These are phyloP conservation scores for Aspidapion aeneum DNA, from an alignment of 2,888 invertebrate species.

Conservation along the genomic window DNA sequence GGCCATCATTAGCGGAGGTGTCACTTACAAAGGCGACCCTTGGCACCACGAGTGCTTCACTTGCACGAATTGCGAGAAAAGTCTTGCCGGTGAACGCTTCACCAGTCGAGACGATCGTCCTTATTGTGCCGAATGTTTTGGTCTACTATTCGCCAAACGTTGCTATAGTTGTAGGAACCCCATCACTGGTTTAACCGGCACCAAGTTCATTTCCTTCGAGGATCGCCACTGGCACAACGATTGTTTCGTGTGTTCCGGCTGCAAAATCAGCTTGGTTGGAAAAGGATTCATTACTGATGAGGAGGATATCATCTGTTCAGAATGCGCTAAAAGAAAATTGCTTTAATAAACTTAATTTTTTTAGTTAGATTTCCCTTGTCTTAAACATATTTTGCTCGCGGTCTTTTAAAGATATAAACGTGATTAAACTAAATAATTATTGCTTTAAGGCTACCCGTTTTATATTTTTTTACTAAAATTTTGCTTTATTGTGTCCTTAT, in stretches of 20 bases:
- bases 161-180: conserved; percentile 97
- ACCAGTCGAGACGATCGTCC: conserved; percentile 98
- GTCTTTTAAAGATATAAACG: too few relatives aligned
- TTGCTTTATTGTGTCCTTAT: too few relatives aligned
- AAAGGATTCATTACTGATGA: conserved; percentile 98
- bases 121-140: conserved; percentile 98
- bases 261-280: conserved; percentile 93
- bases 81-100: conserved; percentile 96
- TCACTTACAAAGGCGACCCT: conserved; percentile 99
- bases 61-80: conserved; percentile 93
- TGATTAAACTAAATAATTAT: too few relatives aligned
- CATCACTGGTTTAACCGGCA: conserved; percentile 75
- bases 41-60: conserved; percentile 99
- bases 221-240: conserved; percentile 99
- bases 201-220: conserved; percentile 97
- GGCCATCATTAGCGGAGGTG: conserved; percentile 98
- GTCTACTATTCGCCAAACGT: conserved; percentile 96
- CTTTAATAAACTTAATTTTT: conserved; percentile 74
- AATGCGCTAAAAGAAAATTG: conserved; percentile 96
- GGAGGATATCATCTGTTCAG: conserved; percentile 97
- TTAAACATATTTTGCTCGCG: too few relatives aligned
- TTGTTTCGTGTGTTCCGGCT: conserved; percentile 97
- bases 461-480: too few relatives aligned
- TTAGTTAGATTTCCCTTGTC: too few relatives aligned
- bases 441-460: too few relatives aligned